Evolutionary conservation across 2,888 invertebrate species (phyloP).

Genomic region (Dicyrtoma fusca): DNA sequence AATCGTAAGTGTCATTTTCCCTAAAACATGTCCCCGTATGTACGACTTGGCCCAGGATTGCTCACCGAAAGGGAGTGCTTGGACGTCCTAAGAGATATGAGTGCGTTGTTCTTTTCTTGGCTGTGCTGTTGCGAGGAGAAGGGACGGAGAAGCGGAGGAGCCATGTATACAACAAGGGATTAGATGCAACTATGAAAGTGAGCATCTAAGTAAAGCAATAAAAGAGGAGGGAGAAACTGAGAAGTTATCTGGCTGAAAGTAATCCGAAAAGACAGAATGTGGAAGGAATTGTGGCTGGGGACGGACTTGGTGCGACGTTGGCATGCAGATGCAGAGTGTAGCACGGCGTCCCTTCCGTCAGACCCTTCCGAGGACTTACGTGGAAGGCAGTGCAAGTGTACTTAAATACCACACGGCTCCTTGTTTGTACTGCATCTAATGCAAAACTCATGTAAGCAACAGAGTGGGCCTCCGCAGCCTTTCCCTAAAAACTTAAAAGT

Average conservation of each 20-base stretch:
- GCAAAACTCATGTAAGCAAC: constrained; percentile 19
- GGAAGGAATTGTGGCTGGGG: constrained; percentile 17
- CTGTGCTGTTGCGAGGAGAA: not conserved
- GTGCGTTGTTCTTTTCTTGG: too few species aligned
- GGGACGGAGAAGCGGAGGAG: not conserved
- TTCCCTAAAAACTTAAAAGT: too few species aligned
- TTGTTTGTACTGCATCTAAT: constrained; percentile 17
- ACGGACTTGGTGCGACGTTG: not conserved
- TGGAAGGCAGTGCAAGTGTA: constrained; percentile 13
- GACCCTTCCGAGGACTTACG: constrained; percentile 18
- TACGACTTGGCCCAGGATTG: too few species aligned
- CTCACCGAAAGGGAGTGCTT: too few species aligned
- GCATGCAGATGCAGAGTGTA: not conserved
- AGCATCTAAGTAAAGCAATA: constrained; percentile 9
- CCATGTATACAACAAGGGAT: not conserved
- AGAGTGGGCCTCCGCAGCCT: not conserved
- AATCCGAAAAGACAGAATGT: constrained; percentile 20
- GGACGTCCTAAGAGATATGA: too few species aligned
- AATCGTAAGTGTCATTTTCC: too few species aligned
- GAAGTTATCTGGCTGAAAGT: constrained; percentile 14
- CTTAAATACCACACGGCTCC: not conserved
- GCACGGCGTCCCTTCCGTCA: not conserved
- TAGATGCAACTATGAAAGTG: constrained; percentile 2
- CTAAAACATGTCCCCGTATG: too few species aligned
- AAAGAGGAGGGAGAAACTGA: constrained; percentile 11